Conservation (phyloP, 1,140 invertebrate species). For the Meloidogyne chitwoodi region DNA sequence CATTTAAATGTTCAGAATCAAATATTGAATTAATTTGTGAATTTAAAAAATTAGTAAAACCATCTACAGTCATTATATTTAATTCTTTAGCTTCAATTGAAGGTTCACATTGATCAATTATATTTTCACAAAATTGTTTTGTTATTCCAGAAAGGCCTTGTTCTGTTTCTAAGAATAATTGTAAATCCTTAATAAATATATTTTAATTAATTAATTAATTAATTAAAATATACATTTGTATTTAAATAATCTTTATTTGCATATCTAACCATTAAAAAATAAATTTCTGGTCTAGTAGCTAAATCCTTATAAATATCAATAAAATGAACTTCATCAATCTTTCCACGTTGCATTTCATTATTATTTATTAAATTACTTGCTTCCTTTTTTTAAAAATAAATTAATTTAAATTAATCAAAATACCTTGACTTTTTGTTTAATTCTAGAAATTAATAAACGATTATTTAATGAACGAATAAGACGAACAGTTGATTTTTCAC, state of each 20-base stretch:
- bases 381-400: background rate
- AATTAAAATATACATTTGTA: background rate
- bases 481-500: constrained; percentile 64
- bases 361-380: background rate
- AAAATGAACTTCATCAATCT: constrained; percentile 66
- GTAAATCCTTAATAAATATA: constrained; percentile 61
- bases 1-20: constrained; percentile 63
- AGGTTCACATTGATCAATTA: constrained; percentile 67
- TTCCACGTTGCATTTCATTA: constrained; percentile 50
- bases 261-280: constrained; percentile 68
- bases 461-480: constrained; percentile 65
- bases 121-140: constrained; percentile 63
- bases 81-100: constrained; percentile 65
- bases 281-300: constrained; percentile 68
- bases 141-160: constrained; percentile 67
- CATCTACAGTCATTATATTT: constrained; percentile 63
- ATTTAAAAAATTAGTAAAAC: constrained; percentile 67
- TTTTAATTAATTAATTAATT: background rate
- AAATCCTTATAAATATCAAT: constrained; percentile 68
- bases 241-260: constrained; percentile 65
- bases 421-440: constrained; percentile 66
- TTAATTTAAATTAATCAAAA: constrained; percentile 9
- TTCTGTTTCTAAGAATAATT: constrained; percentile 69
- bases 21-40: constrained; percentile 67
- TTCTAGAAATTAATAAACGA: constrained; percentile 62